Base-by-base conservation (phyloP, 2,113 vertebrate genomes). In the Lepisosteus oculatus region DNA sequence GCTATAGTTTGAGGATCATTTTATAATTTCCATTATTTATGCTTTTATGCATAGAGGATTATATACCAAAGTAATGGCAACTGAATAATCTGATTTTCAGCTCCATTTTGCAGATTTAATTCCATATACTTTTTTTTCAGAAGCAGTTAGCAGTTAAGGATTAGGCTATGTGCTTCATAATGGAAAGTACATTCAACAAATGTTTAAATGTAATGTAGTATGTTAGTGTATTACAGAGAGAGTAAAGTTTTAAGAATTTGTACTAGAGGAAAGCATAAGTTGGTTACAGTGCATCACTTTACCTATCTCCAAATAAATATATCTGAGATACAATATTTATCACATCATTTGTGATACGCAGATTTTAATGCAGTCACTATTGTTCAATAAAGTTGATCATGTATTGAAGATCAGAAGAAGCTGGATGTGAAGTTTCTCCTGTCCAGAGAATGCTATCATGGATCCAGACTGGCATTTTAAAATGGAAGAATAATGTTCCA, bases 81-180 rank as follows among this genome's bases (percentile, higher is more conserved):
- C 51, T 72, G 12, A n/a, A 15, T 69, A 72, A 72, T 69, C 65
- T 59, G 51, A 29, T 69, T 64, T 72, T 72, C 75, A 72, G 66
- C 70, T 71, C 65, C 71, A 59, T 76, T 72, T 72, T 63, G 45
- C 67, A 54, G 47, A 51, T 65, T 54, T 70, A 29, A 69, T 75
- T 62, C 67, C 42, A 54, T 61, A 61, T 56, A n/a, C 70, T 66
- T 57, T 64, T 55, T 69, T 64, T 54, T 6, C 67, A 12, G 45
- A 8, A 68, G 59, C 51, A 3, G 8, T 56, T 45, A 43, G 13
- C 6, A 71, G 70, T 64, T 12, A 65, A 61, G 17, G 61, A 8
- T 29, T 70, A 59, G 11, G 56, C 56, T 14, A 13, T 3, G 56
- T 59, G 56, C 47, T 51, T 59, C 11, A 3, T 14, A 13, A 59